phyloP scores from a whole-genome alignment of 1,140 invertebrate species.

The Habropoda laboriosa region DNA sequence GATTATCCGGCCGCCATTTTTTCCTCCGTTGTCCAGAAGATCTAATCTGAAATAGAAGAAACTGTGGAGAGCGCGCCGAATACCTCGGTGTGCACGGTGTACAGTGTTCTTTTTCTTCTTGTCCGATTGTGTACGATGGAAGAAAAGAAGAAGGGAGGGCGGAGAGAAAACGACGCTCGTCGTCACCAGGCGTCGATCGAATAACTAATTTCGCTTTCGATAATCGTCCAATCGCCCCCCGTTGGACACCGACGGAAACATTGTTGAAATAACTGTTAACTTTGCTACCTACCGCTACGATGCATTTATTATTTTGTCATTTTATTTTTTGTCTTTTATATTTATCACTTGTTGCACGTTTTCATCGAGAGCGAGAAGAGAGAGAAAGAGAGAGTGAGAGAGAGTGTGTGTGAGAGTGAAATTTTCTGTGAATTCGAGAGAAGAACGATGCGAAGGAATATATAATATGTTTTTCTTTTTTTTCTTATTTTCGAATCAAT shows the following conservation, averaged over 20 bases:
- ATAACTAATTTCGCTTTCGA: slow-evolving; percentile 63
- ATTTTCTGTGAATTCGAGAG: background rate
- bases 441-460: slow-evolving; percentile 6
- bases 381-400: background rate
- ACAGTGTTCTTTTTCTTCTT: too few relatives aligned
- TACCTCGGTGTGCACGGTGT: too few relatives aligned
- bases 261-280: slow-evolving; percentile 17
- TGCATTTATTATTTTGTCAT: slow-evolving; percentile 46
- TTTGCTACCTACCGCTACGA: slow-evolving; percentile 30
- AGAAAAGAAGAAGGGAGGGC: background rate
- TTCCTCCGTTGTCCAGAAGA: background rate
- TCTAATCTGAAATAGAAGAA: background rate
- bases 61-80: too few relatives aligned
- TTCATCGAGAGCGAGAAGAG: background rate
- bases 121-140: too few relatives aligned
- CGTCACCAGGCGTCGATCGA: slow-evolving; percentile 52
- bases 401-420: background rate
- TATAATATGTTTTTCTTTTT: too few relatives aligned
- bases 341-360: slow-evolving; percentile 51
- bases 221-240: slow-evolving; percentile 43
- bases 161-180: slow-evolving; percentile 15
- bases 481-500: too few relatives aligned
- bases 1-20: slow-evolving; percentile 36
- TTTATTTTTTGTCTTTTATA: slow-evolving; percentile 36
- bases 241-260: background rate